phyloP scores from a whole-genome alignment of 2,113 vertebrate species.

The Thalassoma bifasciatum region DNA sequence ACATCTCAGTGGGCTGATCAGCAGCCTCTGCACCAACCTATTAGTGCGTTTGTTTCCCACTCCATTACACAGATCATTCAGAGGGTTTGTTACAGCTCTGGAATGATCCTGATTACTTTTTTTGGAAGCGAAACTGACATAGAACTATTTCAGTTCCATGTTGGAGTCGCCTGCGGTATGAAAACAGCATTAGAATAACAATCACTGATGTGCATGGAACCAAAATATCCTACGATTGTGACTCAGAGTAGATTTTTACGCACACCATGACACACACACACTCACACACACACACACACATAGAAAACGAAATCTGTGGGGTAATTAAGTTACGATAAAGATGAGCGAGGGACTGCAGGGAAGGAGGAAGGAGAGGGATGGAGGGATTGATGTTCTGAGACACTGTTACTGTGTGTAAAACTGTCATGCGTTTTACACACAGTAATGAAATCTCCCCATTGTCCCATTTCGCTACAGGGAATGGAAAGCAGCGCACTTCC shows the following conservation, averaged over 20 bases:
- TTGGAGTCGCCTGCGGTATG: too few species aligned
- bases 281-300: conserved; percentile 6
- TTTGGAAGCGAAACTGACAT: too few species aligned
- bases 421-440: conserved; percentile 55
- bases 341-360: conserved; percentile 46
- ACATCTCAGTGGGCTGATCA: background rate
- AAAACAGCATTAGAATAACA: background rate
- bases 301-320: conserved; percentile 31
- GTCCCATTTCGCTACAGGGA: conserved; percentile 30
- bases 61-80: too few species aligned
- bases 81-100: background rate
- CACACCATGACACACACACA: background rate
- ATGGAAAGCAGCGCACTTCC: conserved; percentile 7
- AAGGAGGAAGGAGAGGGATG: background rate
- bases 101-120: background rate
- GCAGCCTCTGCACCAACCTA: background rate
- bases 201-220: background rate
- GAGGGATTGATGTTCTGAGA: conserved; percentile 65
- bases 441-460: conserved; percentile 67
- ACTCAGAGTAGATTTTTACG: background rate
- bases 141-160: background rate
- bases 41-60: background rate
- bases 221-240: background rate
- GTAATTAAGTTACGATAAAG: conserved; percentile 69
- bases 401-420: conserved; percentile 50